Evolutionary conservation across 2,113 vertebrate species (phyloP).

Genomic region (Irena cyanogastra): DNA sequence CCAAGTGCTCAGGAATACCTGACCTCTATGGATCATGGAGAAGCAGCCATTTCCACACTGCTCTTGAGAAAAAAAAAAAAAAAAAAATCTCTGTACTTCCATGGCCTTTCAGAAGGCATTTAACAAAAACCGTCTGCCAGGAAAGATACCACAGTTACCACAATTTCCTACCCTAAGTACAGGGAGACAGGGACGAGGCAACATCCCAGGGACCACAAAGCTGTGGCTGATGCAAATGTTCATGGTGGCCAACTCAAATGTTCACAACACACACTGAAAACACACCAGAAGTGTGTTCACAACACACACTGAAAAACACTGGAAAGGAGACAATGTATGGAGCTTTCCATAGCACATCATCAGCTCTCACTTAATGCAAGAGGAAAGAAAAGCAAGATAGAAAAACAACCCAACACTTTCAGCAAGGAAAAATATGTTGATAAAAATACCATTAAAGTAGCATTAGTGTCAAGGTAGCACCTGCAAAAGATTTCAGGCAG

Average conservation of each 20-base stretch:
- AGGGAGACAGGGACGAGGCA: neutral
- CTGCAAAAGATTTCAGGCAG: neutral
- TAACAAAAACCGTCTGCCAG: neutral
- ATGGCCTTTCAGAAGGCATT: neutral
- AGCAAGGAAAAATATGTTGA: neutral
- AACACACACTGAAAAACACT: neutral
- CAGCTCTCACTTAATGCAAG: neutral
- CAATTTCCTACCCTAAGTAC: neutral
- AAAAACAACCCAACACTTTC: neutral
- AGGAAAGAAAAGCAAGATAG: neutral
- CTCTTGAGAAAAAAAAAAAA: neutral
- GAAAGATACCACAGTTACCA: neutral
- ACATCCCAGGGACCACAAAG: neutral
- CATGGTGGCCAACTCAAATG: neutral
- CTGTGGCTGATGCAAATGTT: neutral
- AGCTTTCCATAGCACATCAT: neutral
- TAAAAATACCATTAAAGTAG: neutral
- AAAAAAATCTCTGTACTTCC: neutral
- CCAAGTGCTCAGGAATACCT: neutral
- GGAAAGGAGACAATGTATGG: neutral
- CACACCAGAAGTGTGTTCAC: neutral
- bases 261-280: neutral
- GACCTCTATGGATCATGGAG: neutral
- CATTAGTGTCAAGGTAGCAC: neutral
- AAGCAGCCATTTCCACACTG: neutral